These are phyloP conservation scores for Philaenus spumarius DNA, from an alignment of 1,140 invertebrate genomes.

Conservation along the genomic window DNA sequence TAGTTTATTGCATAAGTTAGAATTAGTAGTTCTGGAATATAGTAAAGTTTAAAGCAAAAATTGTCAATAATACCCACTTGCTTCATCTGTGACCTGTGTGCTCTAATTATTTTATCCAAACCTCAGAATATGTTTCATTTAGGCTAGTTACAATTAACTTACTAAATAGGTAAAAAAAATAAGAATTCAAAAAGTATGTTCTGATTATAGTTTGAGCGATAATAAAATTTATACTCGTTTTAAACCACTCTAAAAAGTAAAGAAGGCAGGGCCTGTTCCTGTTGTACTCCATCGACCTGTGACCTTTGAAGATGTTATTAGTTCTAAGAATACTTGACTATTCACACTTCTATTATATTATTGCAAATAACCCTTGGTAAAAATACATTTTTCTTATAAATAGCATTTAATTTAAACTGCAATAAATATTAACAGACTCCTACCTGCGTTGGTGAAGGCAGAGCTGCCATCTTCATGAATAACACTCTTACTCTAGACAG, in stretches of 20 bases:
- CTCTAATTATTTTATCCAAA: too few species aligned
- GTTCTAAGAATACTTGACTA: background rate
- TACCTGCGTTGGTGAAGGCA: slow-evolving; percentile 63
- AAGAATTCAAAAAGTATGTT: too few species aligned
- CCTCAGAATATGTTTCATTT: too few species aligned
- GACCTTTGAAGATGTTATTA: slow-evolving; percentile 18
- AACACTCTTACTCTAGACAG: background rate
- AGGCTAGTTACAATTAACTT: too few species aligned
- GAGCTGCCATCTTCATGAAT: slow-evolving; percentile 53
- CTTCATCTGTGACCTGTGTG: too few species aligned
- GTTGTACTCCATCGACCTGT: slow-evolving; percentile 20
- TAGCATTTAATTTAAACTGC: slow-evolving; percentile 17
- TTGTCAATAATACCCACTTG: too few species aligned
- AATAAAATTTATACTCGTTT: too few species aligned
- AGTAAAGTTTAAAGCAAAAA: too few species aligned
- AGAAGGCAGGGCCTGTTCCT: slow-evolving; percentile 26
- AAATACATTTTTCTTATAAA: slow-evolving; percentile 14
- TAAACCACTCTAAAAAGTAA: background rate
- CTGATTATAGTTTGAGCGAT: too few species aligned
- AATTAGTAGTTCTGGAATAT: too few species aligned
- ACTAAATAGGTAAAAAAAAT: too few species aligned
- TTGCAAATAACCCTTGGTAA: slow-evolving; percentile 11
- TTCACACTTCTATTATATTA: slow-evolving; percentile 15
- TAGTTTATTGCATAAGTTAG: too few species aligned
- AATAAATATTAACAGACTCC: slow-evolving; percentile 27